These are phyloP conservation scores for Andricus curvator DNA, from an alignment of 2,888 invertebrate species.

Conservation along the genomic window DNA sequence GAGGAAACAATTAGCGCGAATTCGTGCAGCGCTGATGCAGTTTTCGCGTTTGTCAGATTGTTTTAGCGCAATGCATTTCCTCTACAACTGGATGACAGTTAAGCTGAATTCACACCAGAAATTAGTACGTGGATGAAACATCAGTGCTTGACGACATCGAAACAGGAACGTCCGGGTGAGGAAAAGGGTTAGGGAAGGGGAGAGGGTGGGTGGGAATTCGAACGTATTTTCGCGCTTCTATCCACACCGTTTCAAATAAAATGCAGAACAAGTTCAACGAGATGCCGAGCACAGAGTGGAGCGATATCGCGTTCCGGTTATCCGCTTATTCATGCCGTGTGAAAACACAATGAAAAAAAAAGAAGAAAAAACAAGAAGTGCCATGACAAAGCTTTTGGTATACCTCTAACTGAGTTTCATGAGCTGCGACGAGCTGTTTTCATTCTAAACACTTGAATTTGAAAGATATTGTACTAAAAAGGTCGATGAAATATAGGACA, in stretches of 20 bases:
- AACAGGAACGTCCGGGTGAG: not conserved
- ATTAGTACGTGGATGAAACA: conserved; percentile 55
- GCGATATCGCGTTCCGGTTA: conserved; percentile 33
- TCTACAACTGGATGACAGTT: conserved; percentile 53
- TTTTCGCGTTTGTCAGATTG: conserved; percentile 71
- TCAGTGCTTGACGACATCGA: conserved; percentile 33
- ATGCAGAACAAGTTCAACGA: conserved; percentile 33
- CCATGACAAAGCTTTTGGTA: conserved; percentile 25
- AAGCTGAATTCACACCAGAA: conserved; percentile 67
- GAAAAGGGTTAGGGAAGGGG: not conserved
- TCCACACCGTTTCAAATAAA: conserved; percentile 28
- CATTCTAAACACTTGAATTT: not conserved
- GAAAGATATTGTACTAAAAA: conserved; percentile 3
- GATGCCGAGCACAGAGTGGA: conserved; percentile 8
- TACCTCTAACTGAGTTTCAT: conserved; percentile 24
- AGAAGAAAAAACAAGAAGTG: conserved; percentile 24
- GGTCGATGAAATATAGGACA: not conserved
- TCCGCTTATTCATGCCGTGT: conserved; percentile 29
- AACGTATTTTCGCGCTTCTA: conserved; percentile 41
- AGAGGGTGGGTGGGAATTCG: not conserved
- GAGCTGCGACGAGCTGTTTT: conserved; percentile 33
- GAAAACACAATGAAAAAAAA: conserved; percentile 15
- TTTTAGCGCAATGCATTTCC: conserved; percentile 63
- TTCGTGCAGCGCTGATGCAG: conserved; percentile 68
- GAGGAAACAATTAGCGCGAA: conserved; percentile 69